A percentile compares a stretch with the other conserved stretches of the same genome.
These are phyloP conservation scores for Phylloscopus trochiloides DNA, from an alignment of 2,113 vertebrate species.

Conservation along the genomic window DNA sequence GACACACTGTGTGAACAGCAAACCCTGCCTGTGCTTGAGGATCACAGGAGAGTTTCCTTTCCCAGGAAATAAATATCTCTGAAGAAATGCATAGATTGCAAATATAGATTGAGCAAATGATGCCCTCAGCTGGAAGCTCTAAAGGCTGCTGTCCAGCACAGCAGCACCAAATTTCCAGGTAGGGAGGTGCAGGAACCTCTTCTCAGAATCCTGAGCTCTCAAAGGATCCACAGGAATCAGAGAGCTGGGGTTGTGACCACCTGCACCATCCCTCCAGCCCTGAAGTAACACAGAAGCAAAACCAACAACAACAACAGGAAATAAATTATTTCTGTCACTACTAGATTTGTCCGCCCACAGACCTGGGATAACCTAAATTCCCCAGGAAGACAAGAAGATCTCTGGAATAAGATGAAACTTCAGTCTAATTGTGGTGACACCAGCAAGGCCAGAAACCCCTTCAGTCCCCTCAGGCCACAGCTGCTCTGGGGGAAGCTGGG, in stretches of 20 bases:
- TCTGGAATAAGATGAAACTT: background rate
- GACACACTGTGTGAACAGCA: background rate
- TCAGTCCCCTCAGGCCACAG: background rate
- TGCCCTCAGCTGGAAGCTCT: slow-evolving; percentile 9
- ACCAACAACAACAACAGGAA: background rate
- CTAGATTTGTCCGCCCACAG: background rate
- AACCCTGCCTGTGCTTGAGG: background rate
- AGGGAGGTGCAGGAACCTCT: background rate
- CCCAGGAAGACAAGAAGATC: background rate
- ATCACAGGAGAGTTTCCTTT: background rate
- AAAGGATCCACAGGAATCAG: background rate
- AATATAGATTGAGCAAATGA: background rate
- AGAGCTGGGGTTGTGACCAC: background rate
- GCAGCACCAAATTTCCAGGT: background rate
- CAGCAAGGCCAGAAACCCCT: background rate
- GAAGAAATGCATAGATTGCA: background rate
- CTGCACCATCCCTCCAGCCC: background rate
- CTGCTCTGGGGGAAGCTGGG: background rate
- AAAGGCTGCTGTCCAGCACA: background rate
- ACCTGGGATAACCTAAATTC: background rate
- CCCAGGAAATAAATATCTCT: background rate
- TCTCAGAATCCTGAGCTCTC: background rate
- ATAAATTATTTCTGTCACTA: background rate
- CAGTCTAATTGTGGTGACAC: background rate
- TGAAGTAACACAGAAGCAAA: background rate